Conservation (phyloP, 2,113 vertebrate species). For the Pollachius pollachius region DNA sequence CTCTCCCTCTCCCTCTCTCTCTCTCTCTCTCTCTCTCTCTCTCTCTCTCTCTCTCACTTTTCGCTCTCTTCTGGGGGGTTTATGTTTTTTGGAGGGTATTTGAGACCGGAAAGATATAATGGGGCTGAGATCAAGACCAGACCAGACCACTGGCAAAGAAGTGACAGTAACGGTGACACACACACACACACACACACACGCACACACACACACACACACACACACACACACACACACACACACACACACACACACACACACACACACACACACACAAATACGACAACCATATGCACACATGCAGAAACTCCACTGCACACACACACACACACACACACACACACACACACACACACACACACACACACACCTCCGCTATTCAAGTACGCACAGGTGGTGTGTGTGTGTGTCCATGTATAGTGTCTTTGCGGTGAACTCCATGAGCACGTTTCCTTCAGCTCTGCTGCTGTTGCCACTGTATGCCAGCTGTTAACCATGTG, state of each 20-base stretch:
- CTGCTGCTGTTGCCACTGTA: conserved; percentile 38
- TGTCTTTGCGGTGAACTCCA: conserved; percentile 18
- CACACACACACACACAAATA: neutral
- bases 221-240: conserved; percentile 6
- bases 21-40: too few species aligned
- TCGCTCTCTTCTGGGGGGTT: neutral
- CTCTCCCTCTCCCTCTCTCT: too few species aligned
- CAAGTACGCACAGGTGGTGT: conserved; percentile 20
- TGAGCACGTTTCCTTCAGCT: conserved; percentile 6
- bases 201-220: neutral
- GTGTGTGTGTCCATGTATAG: conserved; percentile 29
- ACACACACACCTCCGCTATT: conserved; percentile 17
- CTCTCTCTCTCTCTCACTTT: too few species aligned
- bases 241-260: neutral
- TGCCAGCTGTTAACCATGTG: conserved; percentile 46
- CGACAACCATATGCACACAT: too few species aligned
- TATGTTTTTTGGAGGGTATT: conserved; percentile 49
- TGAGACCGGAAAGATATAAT: conserved; percentile 48
- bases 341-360: too few species aligned
- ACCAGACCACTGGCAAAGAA: conserved; percentile 53
- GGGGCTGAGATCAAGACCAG: conserved; percentile 64
- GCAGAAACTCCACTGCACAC: too few species aligned
- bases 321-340: too few species aligned
- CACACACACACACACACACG: neutral
- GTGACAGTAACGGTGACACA: conserved; percentile 30